Evolutionary conservation across 2,113 vertebrate species (phyloP), one percentile per base, ranked within the genome.

Genomic region (Rhinolophus sinicus): DNA sequence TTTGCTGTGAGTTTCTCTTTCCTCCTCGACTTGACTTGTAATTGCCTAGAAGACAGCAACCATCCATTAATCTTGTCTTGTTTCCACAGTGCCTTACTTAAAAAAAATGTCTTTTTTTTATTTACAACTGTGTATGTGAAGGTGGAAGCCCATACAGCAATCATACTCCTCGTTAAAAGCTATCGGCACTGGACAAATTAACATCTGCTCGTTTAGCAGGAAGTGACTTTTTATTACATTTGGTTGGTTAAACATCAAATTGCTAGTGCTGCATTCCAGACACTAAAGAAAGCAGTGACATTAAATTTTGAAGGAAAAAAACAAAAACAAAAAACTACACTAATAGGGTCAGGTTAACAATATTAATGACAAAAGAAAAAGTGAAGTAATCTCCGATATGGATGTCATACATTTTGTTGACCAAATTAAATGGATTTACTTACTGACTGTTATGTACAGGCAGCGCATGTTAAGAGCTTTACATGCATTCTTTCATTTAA

Each of bases 141-240:
- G 50, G 40, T 30, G 19, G 69, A 90, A 73, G 30, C 54, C 65
- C 16, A 87, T 0, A 54, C 1, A n/a, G 47, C 5, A 60, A 35
- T 64, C 69, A 81, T 0, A 35, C 1, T 40, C 22, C 56, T 81
- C 0, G 6, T 78, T 75, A 26, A 60, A 75, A 77, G 77, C 22
- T 40, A 62, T 19, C 1, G 0, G 47, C 38, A 19, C 13, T 21
- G 13, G 47, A 56, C 28, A 72, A 93, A 44, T 80, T 38, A 35
- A 85, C 90, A 72, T 38, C 80, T 44, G 60, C 72, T 90, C 35
- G 62, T 77, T 86, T 21, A 77, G 77, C 81, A 93, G 76, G 33
- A 52, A 97, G 58, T 26, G 26, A 82, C 77, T 94, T 93, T 93
- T 92, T 24, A 44, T 92, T 58, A 58, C 18, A 38, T 85, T 65